These are phyloP conservation scores for sheep (Ovis aries) DNA, from an alignment of 2,113 vertebrate species.

Conservation along the genomic window ARS-UI_Ramb_v3.0 NC_056058.1:70889001-70889500, in stretches of 20 bases:
- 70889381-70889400: not conserved
- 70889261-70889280: not conserved
- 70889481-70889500: not conserved
- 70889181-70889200: not conserved
- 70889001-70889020: not conserved
- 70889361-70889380: not conserved
- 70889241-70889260: not conserved
- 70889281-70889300: not conserved
- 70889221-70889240: fast-evolving
- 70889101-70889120: not conserved
- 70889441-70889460: not conserved
- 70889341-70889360: not conserved
- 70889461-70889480: not conserved
- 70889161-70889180: not conserved
- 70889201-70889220: not conserved
- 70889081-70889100: not conserved
- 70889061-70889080: not conserved
- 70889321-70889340: not conserved
- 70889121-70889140: not conserved
- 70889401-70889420: not conserved
- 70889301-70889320: not conserved
- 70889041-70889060: not conserved
- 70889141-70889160: not conserved
- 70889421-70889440: not conserved
- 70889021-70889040: not conserved